Base-by-base conservation (phyloP, 2,888 invertebrate species). In the Carcina quercana region DNA sequence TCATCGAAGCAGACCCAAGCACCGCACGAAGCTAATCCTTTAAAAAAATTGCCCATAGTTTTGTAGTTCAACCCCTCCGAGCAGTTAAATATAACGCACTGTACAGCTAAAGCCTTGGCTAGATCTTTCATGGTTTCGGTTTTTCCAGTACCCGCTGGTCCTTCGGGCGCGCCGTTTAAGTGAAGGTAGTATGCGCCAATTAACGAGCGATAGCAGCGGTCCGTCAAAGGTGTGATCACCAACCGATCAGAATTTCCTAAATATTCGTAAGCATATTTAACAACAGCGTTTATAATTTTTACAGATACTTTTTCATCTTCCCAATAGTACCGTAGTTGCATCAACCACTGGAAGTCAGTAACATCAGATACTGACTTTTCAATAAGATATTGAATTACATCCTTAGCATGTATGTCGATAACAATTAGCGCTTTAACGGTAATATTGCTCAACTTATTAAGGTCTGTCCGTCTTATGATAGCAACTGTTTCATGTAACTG, bases 61-160 rank as follows among this genome's bases (percentile, higher is more conserved):
- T 93, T 91, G 60, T 93, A 94, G 68, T 94, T 93, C 38, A 95
- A 78, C 7, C 93, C 93, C 59, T 93, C 94, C 0, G 94, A 94
- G 62, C 94, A 95, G 67, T 94, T 94, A 65, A 95, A 95, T 1
- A 94, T 93, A 0, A 95, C 91, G 61, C 94, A 94, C 59, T 95
- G 95, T 1, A 96, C 94, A 0, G 96, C 97, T 28, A 97, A 61
- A 0, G 96, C 96, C 73, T 96, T 95, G 3, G 95, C 95, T 43
- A 97, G 80, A 79, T 97, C 96, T 79, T 97, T 97, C 0, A 93
- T 93, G 11, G 95, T 94, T 80, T 95, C 95, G 0, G 95, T 95
- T 79, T 95, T 95, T 0, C 95, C 95, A 0, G 95, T 95, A 0
- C 95, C 94, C 0, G 93, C 92, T 0, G 95, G 95, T 0, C 93